These are phyloP conservation scores for Progne subis DNA, from an alignment of 2,113 vertebrate genomes.

Conservation along the genomic window DNA sequence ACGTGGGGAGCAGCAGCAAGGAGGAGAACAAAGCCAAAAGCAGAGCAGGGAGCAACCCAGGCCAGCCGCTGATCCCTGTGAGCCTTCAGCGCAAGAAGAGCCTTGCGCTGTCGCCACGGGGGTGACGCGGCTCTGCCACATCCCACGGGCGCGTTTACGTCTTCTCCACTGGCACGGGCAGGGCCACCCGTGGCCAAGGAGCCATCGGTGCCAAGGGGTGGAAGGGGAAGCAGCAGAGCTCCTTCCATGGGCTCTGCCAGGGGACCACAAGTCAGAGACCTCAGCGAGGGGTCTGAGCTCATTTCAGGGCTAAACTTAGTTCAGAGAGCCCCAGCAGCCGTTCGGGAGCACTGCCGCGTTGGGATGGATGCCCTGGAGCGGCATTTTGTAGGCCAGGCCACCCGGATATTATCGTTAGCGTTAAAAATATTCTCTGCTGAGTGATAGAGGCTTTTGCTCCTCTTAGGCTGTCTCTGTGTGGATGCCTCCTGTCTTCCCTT, in stretches of 20 bases:
- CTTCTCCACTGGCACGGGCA: neutral
- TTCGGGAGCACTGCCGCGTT: neutral
- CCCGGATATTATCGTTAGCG: constrained; percentile 1
- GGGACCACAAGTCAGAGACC: constrained; percentile 19
- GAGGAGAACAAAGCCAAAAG: neutral
- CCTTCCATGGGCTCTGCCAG: neutral
- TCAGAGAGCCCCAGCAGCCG: constrained; percentile 50
- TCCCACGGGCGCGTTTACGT: neutral
- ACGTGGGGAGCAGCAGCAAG: accelerated
- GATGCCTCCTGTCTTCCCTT: neutral
- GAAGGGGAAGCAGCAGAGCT: neutral
- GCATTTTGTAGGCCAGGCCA: constrained; percentile 55
- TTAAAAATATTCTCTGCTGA: constrained; percentile 59
- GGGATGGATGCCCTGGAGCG: constrained; percentile 53
- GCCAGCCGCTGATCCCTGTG: neutral
- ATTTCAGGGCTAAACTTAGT: constrained; percentile 58
- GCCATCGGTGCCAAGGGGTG: neutral
- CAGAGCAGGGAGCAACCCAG: neutral
- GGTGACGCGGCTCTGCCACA: neutral
- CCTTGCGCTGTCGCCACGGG: neutral
- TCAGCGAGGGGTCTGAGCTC: constrained; percentile 55
- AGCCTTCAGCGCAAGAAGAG: neutral
- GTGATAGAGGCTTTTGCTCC: neutral
- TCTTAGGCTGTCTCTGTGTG: accelerated
- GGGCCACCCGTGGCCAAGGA: neutral